A percentile compares a stretch with the other conserved stretches of the same genome.
phyloP scores from a whole-genome alignment of 2,888 invertebrate genomes.

The Lasioglossum vierecki region DNA sequence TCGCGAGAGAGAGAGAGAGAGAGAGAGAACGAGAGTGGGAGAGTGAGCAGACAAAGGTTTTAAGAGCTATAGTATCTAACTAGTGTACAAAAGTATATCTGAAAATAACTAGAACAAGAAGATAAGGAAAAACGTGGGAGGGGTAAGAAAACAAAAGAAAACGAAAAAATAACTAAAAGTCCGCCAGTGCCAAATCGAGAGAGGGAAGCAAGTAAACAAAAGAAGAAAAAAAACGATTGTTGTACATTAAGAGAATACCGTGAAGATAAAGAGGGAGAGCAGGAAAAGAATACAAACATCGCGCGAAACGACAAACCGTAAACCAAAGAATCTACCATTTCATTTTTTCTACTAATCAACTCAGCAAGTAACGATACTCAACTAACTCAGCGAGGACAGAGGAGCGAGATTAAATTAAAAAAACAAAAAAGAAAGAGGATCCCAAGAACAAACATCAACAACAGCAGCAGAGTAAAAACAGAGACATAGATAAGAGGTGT shows the following conservation, averaged over 20 bases:
- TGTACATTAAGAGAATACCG: conserved; percentile 43
- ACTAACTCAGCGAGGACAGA: conserved; percentile 63
- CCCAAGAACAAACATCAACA: conserved; percentile 52
- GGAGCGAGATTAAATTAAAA: conserved; percentile 17
- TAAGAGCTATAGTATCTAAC: conserved; percentile 79
- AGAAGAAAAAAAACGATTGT: conserved; percentile 46
- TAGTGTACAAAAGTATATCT: conserved; percentile 83
- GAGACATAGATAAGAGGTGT: conserved; percentile 37
- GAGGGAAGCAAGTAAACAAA: conserved; percentile 53
- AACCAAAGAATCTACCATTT: conserved; percentile 84
- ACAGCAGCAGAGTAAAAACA: conserved; percentile 37
- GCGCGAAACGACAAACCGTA: conserved; percentile 75
- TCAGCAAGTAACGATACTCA: conserved; percentile 74
- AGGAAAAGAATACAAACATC: conserved; percentile 49
- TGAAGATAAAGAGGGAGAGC: conserved; percentile 48
- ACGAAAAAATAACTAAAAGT: conserved; percentile 72
- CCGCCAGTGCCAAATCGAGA: conserved; percentile 84
- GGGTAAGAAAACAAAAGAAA: conserved; percentile 61
- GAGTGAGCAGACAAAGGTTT: conserved; percentile 64
- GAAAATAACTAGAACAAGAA: conserved; percentile 62
- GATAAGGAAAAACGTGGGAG: conserved; percentile 29
- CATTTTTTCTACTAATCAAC: conserved; percentile 79
- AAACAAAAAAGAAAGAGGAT: conserved; percentile 2
- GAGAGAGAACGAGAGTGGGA: not conserved
- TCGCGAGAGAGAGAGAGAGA: conserved; percentile 61